Evolutionary conservation across 1,140 invertebrate genomes (phyloP), one percentile per base, ranked within the genome.

Genomic region (Cepaea nemoralis): DNA sequence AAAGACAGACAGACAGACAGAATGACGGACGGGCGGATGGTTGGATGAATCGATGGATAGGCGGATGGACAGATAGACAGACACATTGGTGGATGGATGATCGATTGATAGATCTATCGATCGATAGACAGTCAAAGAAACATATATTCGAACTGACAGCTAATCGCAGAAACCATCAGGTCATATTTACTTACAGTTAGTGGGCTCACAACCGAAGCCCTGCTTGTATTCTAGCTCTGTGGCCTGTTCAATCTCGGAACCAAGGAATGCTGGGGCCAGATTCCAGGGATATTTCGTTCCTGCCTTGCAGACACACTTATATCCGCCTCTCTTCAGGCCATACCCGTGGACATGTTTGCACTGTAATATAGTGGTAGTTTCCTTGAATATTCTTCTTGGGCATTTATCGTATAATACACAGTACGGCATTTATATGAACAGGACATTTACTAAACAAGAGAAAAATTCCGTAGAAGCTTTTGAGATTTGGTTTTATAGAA

Each of bases 281-380:
- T n/a, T 48, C 73, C 73, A 45, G 2, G 73, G 73, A 12, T 48
- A 55, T 27, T 35, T 39, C 5, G 19, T 45, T 2, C 73, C 73
- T 2, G 73, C 73, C 31, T 75, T 75, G 24, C 73, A 75, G 10
- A 75, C 73, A 75, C 73, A 75, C 10, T 48, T 55, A 33, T 75
- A 75, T 19, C 37, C 71, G 2, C 73, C 73, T 14, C 73, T 39
- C 31, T 35, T 24, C 19, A 75, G 12, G 2, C 73, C 73, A 10
- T 24, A 31, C 5, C 73, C 73, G 2, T 24, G 40, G 6, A 39
- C 31, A 27, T 75, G 73, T 27, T 75, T 75, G 24, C 73, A 75
- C 73, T 75, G 40, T 24, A n/a, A n/a, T n/a, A n/a, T n/a, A n/a
- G n/a, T n/a, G n/a, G n/a, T n/a, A n/a, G n/a, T n/a, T n/a, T n/a